Base-by-base conservation (phyloP, 2,888 invertebrate species). In the Formica aserva region DNA sequence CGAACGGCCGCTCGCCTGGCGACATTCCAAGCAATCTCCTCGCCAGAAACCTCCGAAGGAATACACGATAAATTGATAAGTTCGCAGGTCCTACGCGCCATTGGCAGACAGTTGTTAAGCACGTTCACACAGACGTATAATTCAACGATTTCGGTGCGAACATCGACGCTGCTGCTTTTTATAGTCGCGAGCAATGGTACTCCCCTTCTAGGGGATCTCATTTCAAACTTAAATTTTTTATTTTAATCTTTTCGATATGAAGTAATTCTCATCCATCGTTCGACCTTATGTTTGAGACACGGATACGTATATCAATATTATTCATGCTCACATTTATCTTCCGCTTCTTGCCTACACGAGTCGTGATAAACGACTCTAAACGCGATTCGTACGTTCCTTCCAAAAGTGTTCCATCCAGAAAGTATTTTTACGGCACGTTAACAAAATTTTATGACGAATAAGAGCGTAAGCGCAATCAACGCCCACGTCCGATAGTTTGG, bases 1-100 rank as follows among this genome's bases (percentile, higher is more conserved):
- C 84, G 85, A 89, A 80, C 86, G 85, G 85, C 87, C 85, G 89
- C 85, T 86, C 86, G 85, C 78, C 87, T 92, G 92, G 92, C 92
- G 76, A 72, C 71, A 62, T 83, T 91, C 92, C 92, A 92, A 89
- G 88, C 55, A 75, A 80, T 71, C 67, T 85, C 60, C 45, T 48
- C 52, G 48, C 78, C 35, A 67, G 77, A 77, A 77, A 86, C 62
- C 80, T 78, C 63, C 55, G 69, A 76, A 82, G 74, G 76, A 75
- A 84, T 78, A 81, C 75, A 71, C 76, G 82, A 63, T 60, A 63
- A 86, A 89, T 89, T 89, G 89, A 89, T 84, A 87, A 88, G 84
- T 88, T 83, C 84, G 85, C n/a, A 55, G 76, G 29, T 55, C 13
- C 69, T 69, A n/a, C 29, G 32, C 41, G 52, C 77, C 66, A 66